Evolutionary conservation across 1,140 invertebrate genomes (phyloP), one percentile per base, ranked within the genome.

Genomic region (Anadara kagoshimensis): DNA sequence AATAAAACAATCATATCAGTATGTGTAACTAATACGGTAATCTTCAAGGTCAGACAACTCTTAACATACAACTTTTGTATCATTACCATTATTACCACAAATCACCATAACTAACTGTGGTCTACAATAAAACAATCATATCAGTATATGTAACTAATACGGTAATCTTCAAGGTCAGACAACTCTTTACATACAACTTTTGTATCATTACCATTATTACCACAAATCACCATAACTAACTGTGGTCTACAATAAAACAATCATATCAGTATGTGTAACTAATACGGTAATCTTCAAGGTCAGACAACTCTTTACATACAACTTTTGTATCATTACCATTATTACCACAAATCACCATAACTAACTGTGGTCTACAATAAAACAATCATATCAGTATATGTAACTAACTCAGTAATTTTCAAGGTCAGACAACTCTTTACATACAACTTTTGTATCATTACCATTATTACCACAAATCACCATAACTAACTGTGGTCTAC

Each of bases 241-340:
- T 80, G 59, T 22, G 80, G 79, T 41, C 85, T 86, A 75, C 1
- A 69, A n/a, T n/a, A n/a, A n/a, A n/a, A n/a, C n/a, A n/a, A n/a
- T n/a, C n/a, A n/a, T n/a, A n/a, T n/a, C n/a, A n/a, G n/a, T n/a
- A n/a, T n/a, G n/a, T n/a, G n/a, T n/a, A n/a, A n/a, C n/a, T n/a
- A n/a, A n/a, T n/a, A n/a, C n/a, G n/a, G n/a, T 91, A 91, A 81
- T 91, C 89, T 43, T 84, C 73, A 41, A 91, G 73, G 73, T 91
- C 85, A 59, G 85, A 68, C 4, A 90, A 57, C 26, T 89, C 78
- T 22, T 69, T 68, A 75, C 90, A 84, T 12, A 84, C 64, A n/a
- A 87, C 72, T 41, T 75, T 72, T 49, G 76, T 75, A 63, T 76
- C 84, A 56, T 80, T 69, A 61, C 85, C 84, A 73, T 75, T 75